phyloP scores from a whole-genome alignment of 2,113 vertebrate species.

The Hemiprocne comata region DNA sequence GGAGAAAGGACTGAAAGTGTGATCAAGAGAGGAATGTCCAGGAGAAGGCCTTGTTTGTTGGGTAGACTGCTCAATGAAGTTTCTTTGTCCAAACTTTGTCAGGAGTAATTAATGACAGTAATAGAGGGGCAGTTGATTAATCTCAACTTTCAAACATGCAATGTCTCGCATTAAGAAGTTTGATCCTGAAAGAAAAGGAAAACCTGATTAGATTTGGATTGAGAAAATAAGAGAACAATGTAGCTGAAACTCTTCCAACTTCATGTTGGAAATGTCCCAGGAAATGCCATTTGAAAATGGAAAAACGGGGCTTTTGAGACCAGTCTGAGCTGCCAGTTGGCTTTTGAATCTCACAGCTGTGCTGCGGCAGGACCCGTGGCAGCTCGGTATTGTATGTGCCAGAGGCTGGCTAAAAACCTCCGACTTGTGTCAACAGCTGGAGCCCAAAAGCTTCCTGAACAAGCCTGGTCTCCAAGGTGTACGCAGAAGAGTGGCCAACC shows the following conservation, averaged over 20 bases:
- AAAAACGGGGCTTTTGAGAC: neutral
- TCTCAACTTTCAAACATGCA: neutral
- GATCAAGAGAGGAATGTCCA: neutral
- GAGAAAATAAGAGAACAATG: neutral
- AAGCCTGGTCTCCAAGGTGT: too few relatives aligned
- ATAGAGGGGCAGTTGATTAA: neutral
- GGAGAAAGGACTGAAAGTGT: neutral
- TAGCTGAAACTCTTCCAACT: neutral
- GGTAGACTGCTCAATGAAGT: neutral
- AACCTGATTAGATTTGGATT: neutral
- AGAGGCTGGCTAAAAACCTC: neutral
- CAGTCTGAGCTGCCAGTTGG: neutral
- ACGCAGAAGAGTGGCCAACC: too few relatives aligned
- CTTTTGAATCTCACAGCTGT: neutral
- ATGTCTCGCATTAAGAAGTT: neutral
- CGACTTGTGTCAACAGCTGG: neutral
- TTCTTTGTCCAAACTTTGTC: too few relatives aligned
- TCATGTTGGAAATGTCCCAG: too few relatives aligned
- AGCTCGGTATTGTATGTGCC: neutral
- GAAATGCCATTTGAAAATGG: neutral
- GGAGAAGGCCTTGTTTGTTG: neutral
- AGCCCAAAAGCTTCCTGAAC: too few relatives aligned
- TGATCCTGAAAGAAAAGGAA: neutral
- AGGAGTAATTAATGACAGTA: neutral
- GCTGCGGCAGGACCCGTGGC: neutral